Conservation (phyloP, 2,888 invertebrate species). For the Bembecia ichneumoniformis region DNA sequence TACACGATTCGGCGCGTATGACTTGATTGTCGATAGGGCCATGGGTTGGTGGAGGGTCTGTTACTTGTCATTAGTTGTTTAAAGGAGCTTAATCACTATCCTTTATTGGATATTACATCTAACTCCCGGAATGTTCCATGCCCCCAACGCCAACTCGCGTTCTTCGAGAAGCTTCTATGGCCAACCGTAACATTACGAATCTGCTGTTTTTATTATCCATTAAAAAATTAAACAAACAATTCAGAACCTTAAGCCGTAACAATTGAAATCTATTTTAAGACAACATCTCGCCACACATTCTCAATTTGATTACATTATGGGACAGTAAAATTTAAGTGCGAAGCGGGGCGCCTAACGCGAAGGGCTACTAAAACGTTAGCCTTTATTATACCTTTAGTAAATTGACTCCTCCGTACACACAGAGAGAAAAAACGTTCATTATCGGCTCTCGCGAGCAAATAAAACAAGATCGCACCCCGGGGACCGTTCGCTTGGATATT, state of each 20-base stretch:
- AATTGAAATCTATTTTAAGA: conserved; percentile 19
- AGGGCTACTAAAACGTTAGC: conserved; percentile 35
- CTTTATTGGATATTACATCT: no score
- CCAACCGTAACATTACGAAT: no score
- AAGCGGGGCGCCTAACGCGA: conserved; percentile 20
- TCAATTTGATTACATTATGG: conserved; percentile 35
- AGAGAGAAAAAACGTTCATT: conserved; percentile 60
- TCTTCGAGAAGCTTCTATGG: no score
- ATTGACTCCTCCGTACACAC: conserved; percentile 47
- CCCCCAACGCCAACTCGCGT: no score
- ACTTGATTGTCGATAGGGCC: no score
- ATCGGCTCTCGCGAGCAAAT: conserved; percentile 55
- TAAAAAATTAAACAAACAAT: conserved; percentile 9
- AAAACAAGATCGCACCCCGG: conserved; percentile 61
- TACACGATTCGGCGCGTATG: no score
- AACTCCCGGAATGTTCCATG: no score
- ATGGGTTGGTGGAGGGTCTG: no score
- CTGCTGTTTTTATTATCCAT: conserved; percentile 35
- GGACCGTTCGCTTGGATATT: conserved; percentile 60
- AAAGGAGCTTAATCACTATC: no score
- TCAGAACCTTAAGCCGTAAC: conserved; percentile 19
- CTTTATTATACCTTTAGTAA: conserved; percentile 56
- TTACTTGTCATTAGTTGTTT: no score
- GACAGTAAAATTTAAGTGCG: conserved; percentile 37
- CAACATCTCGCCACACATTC: conserved; percentile 17